Evolutionary conservation across 2,888 invertebrate genomes (phyloP).

Genomic region (Tolmerus cingulatus): DNA sequence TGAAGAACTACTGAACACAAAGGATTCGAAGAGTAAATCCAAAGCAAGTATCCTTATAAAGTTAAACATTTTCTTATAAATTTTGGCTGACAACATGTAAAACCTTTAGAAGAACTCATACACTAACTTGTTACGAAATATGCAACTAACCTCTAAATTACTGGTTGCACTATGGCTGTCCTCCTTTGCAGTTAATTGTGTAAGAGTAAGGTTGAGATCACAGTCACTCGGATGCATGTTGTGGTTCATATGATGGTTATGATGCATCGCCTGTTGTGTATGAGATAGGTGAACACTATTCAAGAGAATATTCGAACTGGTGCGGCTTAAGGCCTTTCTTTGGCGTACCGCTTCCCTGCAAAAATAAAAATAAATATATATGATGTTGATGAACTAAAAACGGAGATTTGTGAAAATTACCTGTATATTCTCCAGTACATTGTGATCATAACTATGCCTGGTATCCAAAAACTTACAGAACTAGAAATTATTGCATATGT

Average conservation of each 20-base stretch:
- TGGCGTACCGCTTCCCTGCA: constrained; percentile 80
- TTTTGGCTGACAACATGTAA: too few species aligned
- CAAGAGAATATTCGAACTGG: constrained; percentile 84
- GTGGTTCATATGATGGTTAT: constrained; percentile 68
- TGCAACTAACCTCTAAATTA: constrained; percentile 61
- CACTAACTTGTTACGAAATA: not conserved
- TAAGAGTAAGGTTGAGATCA: constrained; percentile 63
- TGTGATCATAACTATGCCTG: constrained; percentile 89
- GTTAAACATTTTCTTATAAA: too few species aligned
- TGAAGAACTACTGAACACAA: too few species aligned
- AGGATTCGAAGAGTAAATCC: too few species aligned
- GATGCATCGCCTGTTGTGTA: constrained; percentile 75
- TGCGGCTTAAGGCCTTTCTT: constrained; percentile 81
- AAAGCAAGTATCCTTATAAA: too few species aligned
- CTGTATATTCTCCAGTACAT: constrained; percentile 87
- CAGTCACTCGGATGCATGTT: constrained; percentile 69
- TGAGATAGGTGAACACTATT: constrained; percentile 86
- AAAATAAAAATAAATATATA: constrained; percentile 36
- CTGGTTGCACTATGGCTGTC: constrained; percentile 63
- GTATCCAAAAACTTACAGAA: constrained; percentile 92
- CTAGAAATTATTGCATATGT: constrained; percentile 89
- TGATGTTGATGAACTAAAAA: not conserved
- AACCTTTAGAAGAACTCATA: constrained; percentile 52
- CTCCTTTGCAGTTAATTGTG: constrained; percentile 56
- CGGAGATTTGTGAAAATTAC: constrained; percentile 53